These are phyloP conservation scores for Thripadectes ignobilis DNA, from an alignment of 2,797 vertebrate genomes.

Conservation along the genomic window DNA sequence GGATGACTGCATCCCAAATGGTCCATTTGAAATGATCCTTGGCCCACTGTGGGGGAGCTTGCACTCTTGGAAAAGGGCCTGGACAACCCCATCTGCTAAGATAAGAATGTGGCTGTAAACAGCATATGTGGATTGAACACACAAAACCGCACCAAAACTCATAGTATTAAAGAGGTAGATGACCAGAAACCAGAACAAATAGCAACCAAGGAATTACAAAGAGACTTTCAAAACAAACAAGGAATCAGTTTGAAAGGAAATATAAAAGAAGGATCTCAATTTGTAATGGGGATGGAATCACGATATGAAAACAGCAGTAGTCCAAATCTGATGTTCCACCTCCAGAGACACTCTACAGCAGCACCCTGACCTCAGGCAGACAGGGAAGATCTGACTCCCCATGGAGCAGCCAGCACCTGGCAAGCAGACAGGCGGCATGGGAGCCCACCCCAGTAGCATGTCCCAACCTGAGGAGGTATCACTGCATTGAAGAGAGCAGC, in stretches of 20 bases:
- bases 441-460: accelerated
- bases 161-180: background rate
- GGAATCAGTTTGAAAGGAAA: background rate
- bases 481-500: background rate
- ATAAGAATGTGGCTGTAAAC: background rate
- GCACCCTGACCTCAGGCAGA: too few species aligned
- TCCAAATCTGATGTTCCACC: background rate
- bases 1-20: background rate
- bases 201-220: background rate
- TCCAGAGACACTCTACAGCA: background rate
- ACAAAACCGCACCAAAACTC: background rate
- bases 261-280: background rate
- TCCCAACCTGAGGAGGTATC: accelerated
- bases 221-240: background rate
- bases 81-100: background rate
- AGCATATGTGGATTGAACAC: background rate
- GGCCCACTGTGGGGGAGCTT: background rate
- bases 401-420: accelerated
- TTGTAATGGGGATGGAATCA: accelerated
- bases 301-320: background rate
- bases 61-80: background rate
- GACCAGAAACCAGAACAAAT: background rate
- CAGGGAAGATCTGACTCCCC: accelerated
- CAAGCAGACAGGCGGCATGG: accelerated
- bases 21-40: background rate